Base-by-base conservation (phyloP, 2,113 vertebrate genomes). In the Xiphophorus hellerii region DNA sequence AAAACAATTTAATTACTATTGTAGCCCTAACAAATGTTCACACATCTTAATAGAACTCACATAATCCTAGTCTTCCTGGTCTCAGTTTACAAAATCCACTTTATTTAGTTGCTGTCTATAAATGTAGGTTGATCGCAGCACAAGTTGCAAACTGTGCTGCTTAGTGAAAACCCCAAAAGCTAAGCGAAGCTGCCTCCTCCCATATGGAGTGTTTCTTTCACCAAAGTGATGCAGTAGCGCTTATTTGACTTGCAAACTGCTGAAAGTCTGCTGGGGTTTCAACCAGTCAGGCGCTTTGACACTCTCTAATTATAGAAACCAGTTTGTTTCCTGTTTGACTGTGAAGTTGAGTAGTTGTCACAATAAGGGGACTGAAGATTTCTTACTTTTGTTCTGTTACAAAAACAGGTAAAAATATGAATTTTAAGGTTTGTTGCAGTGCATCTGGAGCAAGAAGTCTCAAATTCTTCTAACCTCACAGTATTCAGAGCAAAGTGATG, bases 201-300 rank as follows among this genome's bases (percentile, higher is more conserved):
- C 33, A 2, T 33, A 20, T 27, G 5, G 42, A 67, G 30, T 14
- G 17, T 37, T n/a, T 13, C 17, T 37, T 13, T 39, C 64, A 37
- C 65, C 67, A 31, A 51, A 84, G 62, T 1, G 48, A 80, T 39
- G 20, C 67, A 74, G 74, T 17, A 2, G 14, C 12, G 1, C 42
- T 13, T 20, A 78, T 89, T 89, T 85, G 88, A 89, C 70, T 73
- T 87, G 83, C 78, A 84, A 87, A 89, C 48, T 68, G 37, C 62
- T 74, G 20, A 63, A 42, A 2, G n/a, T 42, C 51, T 0, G 25
- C 4, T 31, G 31, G n/a, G 51, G 61, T 25, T 60, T 54, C 25
- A 60, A 22, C 14, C 37, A 71, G 22, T 22, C 48, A 77, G 12
- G 30, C 39, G 12, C 44, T 28, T 65, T 33, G 48, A 68, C 37